Conservation (phyloP, 2,888 invertebrate genomes). For the Nephrotoma appendiculata region DNA sequence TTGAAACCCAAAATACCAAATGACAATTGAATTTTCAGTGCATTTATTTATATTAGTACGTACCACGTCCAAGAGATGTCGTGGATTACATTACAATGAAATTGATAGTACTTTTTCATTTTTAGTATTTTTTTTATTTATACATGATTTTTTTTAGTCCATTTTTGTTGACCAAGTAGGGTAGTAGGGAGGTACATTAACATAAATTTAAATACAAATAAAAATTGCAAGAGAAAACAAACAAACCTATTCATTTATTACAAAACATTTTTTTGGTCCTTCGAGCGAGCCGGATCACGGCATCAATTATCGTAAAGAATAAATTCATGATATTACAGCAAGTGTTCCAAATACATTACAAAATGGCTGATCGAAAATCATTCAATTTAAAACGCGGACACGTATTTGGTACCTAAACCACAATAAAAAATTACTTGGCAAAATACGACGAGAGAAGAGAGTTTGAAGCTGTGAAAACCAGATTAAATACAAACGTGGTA, state of each 20-base stretch:
- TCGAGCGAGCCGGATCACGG: not conserved
- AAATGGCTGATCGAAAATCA: not conserved
- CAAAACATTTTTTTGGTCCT: not conserved
- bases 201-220: too few relatives aligned
- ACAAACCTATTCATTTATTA: not conserved
- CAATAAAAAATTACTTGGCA: not conserved
- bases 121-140: too few relatives aligned
- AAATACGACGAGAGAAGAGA: not conserved
- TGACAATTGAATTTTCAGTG: too few relatives aligned
- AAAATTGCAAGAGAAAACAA: too few relatives aligned
- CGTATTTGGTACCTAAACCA: not conserved
- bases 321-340: not conserved
- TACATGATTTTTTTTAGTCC: too few relatives aligned
- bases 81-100: too few relatives aligned
- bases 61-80: too few relatives aligned
- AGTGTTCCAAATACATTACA: not conserved
- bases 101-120: too few relatives aligned
- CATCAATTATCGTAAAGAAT: not conserved
- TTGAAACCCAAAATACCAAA: too few relatives aligned
- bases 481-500: not conserved
- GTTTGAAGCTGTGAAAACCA: not conserved
- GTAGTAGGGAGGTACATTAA: too few relatives aligned
- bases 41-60: too few relatives aligned
- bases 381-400: not conserved
- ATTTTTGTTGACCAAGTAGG: too few relatives aligned